A percentile compares a stretch with the other conserved stretches of the same genome.
Conservation (phyloP, 30 jellyfish, hydroid and myxozoan species). For the Cassiopea andromeda region DNA sequence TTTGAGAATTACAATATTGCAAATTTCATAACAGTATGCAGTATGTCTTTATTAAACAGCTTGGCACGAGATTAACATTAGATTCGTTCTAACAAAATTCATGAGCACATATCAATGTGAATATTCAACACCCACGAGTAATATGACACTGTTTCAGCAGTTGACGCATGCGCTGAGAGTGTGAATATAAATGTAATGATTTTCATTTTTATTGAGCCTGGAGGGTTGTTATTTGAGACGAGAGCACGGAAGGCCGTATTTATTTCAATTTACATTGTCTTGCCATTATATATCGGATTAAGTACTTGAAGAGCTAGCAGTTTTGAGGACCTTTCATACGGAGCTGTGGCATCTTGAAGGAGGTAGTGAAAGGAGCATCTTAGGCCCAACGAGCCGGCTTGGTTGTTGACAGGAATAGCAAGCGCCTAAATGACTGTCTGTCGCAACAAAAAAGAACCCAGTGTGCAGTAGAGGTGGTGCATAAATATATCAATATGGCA, state of each 20-base stretch:
- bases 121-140: not conserved
- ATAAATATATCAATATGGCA: conserved; percentile 26
- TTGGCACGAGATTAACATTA: no score
- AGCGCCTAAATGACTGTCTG: not conserved
- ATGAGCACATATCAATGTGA: not conserved
- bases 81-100: not conserved
- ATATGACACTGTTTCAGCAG: not conserved
- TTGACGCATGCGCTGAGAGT: not conserved
- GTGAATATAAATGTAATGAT: not conserved
- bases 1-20: no score
- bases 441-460: not conserved
- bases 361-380: not conserved
- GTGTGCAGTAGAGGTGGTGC: no score
- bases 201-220: not conserved
- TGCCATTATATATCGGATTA: not conserved
- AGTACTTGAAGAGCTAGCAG: not conserved
- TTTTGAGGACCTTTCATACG: not conserved
- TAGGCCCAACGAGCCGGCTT: not conserved
- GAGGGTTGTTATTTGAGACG: not conserved
- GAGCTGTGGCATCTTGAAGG: not conserved
- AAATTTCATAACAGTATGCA: no score
- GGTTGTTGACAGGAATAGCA: not conserved
- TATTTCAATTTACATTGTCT: not conserved
- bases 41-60: no score
- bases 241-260: not conserved